A percentile compares a stretch with the other conserved stretches of the same genome.
These are phyloP conservation scores for Torymus auratus DNA, from an alignment of 2,888 invertebrate species.

Conservation along the genomic window DNA sequence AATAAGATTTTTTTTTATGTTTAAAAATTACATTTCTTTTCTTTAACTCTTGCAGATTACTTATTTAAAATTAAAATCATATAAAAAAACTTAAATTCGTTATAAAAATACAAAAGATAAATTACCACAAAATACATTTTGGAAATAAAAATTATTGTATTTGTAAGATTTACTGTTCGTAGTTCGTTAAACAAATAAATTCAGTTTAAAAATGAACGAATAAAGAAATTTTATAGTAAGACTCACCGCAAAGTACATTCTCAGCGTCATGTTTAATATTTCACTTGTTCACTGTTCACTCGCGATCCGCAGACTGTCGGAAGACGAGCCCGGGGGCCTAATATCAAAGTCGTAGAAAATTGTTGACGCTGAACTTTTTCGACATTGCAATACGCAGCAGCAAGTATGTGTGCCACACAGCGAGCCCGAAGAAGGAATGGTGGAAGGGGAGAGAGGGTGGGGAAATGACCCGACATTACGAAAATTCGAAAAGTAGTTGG, in stretches of 20 bases:
- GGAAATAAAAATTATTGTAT: no score
- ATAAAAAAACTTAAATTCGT: no score
- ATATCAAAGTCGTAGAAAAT: slow-evolving; percentile 35
- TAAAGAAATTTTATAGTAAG: neutral
- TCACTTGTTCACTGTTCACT: slow-evolving; percentile 47
- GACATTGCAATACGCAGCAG: slow-evolving; percentile 11
- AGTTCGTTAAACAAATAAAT: no score
- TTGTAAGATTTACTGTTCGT: no score
- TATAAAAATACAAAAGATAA: no score
- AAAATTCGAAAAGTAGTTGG: slow-evolving; percentile 25
- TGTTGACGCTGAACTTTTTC: slow-evolving; percentile 45
- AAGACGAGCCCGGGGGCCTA: neutral
- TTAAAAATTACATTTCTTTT: neutral
- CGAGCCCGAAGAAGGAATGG: slow-evolving; percentile 11
- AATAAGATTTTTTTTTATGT: neutral
- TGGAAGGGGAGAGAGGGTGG: no score
- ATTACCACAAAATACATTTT: no score
- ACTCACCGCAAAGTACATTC: slow-evolving; percentile 32
- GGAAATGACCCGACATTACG: slow-evolving; percentile 21
- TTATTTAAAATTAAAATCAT: no score
- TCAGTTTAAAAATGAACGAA: no score
- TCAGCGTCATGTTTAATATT: slow-evolving; percentile 30
- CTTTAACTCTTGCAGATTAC: no score
- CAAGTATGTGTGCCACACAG: neutral
- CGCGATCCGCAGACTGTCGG: slow-evolving; percentile 31